phyloP scores from a whole-genome alignment of 2,888 invertebrate genomes.

The Fissipunctia ypsillon region DNA sequence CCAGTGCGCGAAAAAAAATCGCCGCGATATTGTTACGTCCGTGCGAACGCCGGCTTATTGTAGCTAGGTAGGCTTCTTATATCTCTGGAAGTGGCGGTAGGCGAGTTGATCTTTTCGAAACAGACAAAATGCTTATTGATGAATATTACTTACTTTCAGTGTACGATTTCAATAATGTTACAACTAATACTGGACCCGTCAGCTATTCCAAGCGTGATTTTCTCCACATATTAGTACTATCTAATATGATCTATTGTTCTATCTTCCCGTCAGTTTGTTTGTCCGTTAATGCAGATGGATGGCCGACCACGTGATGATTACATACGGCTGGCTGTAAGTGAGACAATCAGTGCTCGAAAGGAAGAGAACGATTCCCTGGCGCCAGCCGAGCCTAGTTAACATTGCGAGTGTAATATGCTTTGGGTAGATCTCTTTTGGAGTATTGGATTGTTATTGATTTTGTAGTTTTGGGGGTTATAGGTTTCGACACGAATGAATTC shows the following conservation, averaged over 20 bases:
- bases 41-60: no score
- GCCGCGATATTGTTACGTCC: no score
- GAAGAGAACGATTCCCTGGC: constrained; percentile 63
- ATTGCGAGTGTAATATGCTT: constrained; percentile 27
- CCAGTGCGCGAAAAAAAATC: no score
- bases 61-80: no score
- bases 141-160: not conserved
- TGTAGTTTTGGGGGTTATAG: not conserved
- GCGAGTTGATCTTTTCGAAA: no score
- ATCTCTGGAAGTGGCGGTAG: no score
- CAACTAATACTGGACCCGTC: constrained; percentile 4
- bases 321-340: constrained; percentile 63
- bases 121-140: not conserved
- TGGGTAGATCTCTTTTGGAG: not conserved
- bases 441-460: not conserved
- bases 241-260: constrained; percentile 55
- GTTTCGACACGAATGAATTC: not conserved
- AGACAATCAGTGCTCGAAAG: constrained; percentile 64
- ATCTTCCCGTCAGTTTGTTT: constrained; percentile 65
- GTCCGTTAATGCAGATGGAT: constrained; percentile 66
- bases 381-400: constrained; percentile 55
- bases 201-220: constrained; percentile 48
- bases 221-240: constrained; percentile 38
- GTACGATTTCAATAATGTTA: not conserved
- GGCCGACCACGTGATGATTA: constrained; percentile 58